Evolutionary conservation across 2,888 invertebrate species (phyloP).

Genomic region (Scaptodrosophila latifasciaeformis): DNA sequence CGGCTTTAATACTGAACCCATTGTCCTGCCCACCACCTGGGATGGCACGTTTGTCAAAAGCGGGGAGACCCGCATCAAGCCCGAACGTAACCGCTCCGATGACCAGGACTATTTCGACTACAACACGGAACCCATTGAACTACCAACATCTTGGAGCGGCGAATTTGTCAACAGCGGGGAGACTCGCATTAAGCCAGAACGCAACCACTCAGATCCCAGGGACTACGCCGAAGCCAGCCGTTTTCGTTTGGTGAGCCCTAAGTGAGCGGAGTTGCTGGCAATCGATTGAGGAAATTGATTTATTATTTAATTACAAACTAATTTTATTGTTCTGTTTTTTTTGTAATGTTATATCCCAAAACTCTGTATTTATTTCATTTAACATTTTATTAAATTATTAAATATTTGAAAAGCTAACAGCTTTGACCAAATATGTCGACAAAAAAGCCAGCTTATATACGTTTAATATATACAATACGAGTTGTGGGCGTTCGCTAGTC

Average conservation of each 20-base stretch:
- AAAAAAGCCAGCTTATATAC: too few species aligned
- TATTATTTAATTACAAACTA: background rate
- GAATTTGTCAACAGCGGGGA: conserved; percentile 71
- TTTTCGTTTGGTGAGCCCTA: conserved; percentile 63
- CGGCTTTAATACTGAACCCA: conserved; percentile 69
- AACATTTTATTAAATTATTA: too few species aligned
- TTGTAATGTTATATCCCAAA: too few species aligned
- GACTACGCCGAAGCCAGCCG: conserved; percentile 72
- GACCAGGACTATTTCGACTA: conserved; percentile 70
- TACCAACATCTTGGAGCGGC: conserved; percentile 73
- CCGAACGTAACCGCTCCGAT: conserved; percentile 72
- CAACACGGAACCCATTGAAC: conserved; percentile 62
- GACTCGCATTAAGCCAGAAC: conserved; percentile 71
- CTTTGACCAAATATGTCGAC: too few species aligned
- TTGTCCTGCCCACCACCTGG: conserved; percentile 71
- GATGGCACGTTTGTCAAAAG: conserved; percentile 73
- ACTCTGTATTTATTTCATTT: too few species aligned
- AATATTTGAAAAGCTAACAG: too few species aligned
- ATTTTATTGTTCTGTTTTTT: too few species aligned
- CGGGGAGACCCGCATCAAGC: conserved; percentile 63
- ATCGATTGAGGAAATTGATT: conserved; percentile 25
- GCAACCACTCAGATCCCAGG: conserved; percentile 73
- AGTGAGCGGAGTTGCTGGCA: too few species aligned
- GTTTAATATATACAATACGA: too few species aligned
- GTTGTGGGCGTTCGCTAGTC: too few species aligned